Base-by-base conservation (phyloP, 2,113 vertebrate species). In the Pteruthius melanotis region DNA sequence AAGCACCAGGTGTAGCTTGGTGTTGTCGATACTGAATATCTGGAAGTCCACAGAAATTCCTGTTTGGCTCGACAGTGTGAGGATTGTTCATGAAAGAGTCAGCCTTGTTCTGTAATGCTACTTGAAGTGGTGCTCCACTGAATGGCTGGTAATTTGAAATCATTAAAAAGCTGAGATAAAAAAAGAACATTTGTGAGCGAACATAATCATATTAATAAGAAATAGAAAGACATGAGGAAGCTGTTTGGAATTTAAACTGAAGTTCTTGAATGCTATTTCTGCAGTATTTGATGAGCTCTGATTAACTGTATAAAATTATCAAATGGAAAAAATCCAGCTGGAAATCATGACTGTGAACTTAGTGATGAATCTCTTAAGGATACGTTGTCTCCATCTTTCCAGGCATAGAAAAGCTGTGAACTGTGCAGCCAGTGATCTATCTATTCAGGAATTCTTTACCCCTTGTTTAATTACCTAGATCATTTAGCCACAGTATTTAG, bases 291-390 rank as follows among this genome's bases (percentile, higher is more conserved):
- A 94, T 96, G 92, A 96, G 71, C 83, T 96, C 88, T 94, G 83
- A 96, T 95, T 94, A 96, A 94, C 45, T 83, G 87, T 54, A 49
- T 72, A 83, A 96, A 95, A 96, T 93, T 96, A 93, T 49, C 85
- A 87, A 95, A 89, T 83, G 68, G 68, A 87, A 96, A 96, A 92
- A 90, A 39, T 94, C 68, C 69, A 75, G n/a, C 64, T 95, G 80
- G 88, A 96, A 92, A 69, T 72, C 2, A 83, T 81, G 83, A 86
- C 75, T 80, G 45, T 0, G 0, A 60, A 77, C 37, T 92, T 59
- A 49, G 10, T 39, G 64, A 90, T 49, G 60, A 95, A 88, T 83
- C 15, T 87, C 17, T 83, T 33, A 96, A 56, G 42, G 86, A 53
- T 81, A 74, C 6, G 1, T 52, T 83, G 52, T 15, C 54, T 88